Percentiles rank a stretch among this genome's conserved stretches.
phyloP scores from a whole-genome alignment of 2,888 invertebrate species.

The Epiblema foenella region DNA sequence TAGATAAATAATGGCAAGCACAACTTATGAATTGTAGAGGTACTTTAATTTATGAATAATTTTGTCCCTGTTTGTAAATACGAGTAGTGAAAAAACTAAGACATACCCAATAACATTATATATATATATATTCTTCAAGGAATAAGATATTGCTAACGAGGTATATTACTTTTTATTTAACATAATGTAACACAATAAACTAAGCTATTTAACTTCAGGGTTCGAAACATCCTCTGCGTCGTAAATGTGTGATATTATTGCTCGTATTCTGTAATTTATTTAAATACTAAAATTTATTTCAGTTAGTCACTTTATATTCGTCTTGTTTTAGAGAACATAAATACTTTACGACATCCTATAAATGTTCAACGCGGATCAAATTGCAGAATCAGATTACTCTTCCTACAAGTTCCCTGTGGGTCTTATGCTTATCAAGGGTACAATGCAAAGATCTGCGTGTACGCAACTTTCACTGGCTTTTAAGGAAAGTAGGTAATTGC shows the following conservation, averaged over 20 bases:
- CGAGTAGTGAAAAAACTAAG: too few relatives aligned
- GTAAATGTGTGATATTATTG: constrained; percentile 11
- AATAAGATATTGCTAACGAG: too few relatives aligned
- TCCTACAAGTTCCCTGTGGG: constrained; percentile 33
- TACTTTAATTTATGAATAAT: too few relatives aligned
- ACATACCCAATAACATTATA: too few relatives aligned
- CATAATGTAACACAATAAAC: constrained; percentile 5
- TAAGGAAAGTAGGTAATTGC: constrained; percentile 45
- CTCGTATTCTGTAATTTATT: constrained; percentile 12
- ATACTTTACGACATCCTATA: constrained; percentile 33
- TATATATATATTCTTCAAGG: too few relatives aligned
- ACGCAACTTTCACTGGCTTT: constrained; percentile 40
- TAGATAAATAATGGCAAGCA: too few relatives aligned
- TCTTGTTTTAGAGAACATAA: constrained; percentile 13
- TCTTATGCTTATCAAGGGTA: constrained; percentile 44
- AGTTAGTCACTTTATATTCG: constrained; percentile 5
- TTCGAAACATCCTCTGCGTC: constrained; percentile 8
- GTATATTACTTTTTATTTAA: too few relatives aligned
- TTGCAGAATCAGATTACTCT: constrained; percentile 40
- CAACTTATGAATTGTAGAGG: too few relatives aligned
- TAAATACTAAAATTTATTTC: constrained; percentile 21
- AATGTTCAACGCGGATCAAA: constrained; percentile 23
- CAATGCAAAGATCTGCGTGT: constrained; percentile 41
- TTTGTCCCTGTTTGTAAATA: too few relatives aligned
- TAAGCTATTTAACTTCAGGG: neutral